Base-by-base conservation (phyloP, 2,113 vertebrate species). In the Nesoenas mayeri region DNA sequence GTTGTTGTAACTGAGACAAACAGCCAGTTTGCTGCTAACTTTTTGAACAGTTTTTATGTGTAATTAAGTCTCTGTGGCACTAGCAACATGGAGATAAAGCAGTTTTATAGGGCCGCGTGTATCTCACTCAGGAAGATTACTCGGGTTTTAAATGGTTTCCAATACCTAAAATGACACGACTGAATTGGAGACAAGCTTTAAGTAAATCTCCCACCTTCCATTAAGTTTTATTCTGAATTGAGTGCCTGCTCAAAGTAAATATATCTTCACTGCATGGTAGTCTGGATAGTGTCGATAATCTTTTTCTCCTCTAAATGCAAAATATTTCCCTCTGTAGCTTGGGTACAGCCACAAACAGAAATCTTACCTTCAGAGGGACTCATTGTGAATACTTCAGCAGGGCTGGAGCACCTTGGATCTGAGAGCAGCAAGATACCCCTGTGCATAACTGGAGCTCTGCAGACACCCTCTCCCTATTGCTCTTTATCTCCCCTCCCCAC, bases 131-230 rank as follows among this genome's bases (percentile, higher is more conserved):
- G 42, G 19, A 78, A 44, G 10, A 90, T 69, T 79, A 28, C 28
- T 67, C 54, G 13, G 16, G 67, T 94, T 71, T 91, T 42, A 85
- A 75, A 67, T 67, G 48, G 15, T 36, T 89, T 61, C 40, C 40
- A 62, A 17, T 47, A 73, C 1, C 3, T 84, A 57, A 89, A 92
- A 81, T 78, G 18, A 60, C 38, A 56, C 0, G 4, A 28, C 19
- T 67, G 77, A 25, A 18, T 20, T 84, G 87, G 61, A 91, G 73
- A 71, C n/a, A 87, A 91, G 67, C 48, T 80, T 60, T 12, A 64
- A 64, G 36, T 44, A 86, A 29, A 89, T 58, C 31, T 89, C 48
- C 40, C 51, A 18, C 42, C 16, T 67, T 64, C 61, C 34, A 15
- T 69, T 48, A 75, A 60, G 11, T 54, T 75, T 79, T 9, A 18